Evolutionary conservation across 2,888 invertebrate species (phyloP).

Genomic region (Amphipoea lucens): DNA sequence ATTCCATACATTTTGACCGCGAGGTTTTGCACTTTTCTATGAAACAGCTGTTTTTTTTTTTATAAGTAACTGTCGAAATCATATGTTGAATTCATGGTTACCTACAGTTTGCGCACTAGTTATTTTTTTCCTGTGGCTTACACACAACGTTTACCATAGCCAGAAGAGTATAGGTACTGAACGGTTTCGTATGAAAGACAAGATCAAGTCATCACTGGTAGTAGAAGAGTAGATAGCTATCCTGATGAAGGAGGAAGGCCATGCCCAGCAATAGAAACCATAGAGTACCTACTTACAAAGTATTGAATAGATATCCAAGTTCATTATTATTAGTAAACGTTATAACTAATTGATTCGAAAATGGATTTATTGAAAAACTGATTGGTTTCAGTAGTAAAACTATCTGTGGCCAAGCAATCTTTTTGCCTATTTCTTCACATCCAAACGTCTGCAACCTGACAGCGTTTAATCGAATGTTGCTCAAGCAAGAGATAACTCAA

Average conservation of each 20-base stretch:
- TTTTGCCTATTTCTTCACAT: conserved; percentile 71
- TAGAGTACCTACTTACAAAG: neutral
- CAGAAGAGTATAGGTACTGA: neutral
- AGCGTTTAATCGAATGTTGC: conserved; percentile 74
- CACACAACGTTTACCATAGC: neutral
- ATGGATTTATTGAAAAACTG: conserved; percentile 43
- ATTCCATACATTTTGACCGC: neutral
- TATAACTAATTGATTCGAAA: conserved; percentile 50
- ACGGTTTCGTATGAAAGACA: neutral
- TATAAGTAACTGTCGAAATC: too few relatives aligned
- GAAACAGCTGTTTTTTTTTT: neutral
- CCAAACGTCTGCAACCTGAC: conserved; percentile 70
- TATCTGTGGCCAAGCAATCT: conserved; percentile 39
- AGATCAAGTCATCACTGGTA: neutral
- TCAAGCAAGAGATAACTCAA: conserved; percentile 63
- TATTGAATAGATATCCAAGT: neutral
- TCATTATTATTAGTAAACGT: conserved; percentile 2
- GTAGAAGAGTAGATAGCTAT: neutral
- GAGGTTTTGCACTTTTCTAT: neutral
- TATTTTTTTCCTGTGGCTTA: too few relatives aligned
- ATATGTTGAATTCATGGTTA: too few relatives aligned
- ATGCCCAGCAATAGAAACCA: neutral
- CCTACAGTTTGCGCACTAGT: too few relatives aligned
- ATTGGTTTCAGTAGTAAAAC: conserved; percentile 55
- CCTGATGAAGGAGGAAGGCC: neutral